Base-by-base conservation (phyloP, 1,140 invertebrate species). In the Macrotrachela quadricornifera region DNA sequence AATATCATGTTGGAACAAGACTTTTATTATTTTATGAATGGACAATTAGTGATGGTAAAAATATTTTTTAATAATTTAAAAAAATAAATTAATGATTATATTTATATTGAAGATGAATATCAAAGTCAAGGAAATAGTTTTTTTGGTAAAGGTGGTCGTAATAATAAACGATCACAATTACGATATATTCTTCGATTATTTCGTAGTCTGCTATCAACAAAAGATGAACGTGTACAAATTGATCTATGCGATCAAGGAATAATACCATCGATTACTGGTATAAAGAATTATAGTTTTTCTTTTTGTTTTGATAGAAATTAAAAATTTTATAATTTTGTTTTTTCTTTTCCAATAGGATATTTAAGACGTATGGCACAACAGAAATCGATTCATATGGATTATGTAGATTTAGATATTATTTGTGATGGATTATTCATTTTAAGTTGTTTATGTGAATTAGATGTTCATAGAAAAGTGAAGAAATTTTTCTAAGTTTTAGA, bases 101-200 rank as follows among this genome's bases (percentile, higher is more conserved):
- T 10, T 21, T 55, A 2, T 13, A 42, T 56, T 57, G 6, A 57
- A 68, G 67, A 66, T 56, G 60, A 64, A 12, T 71, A 65, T 61
- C 58, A 59, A 57, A 68, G 69, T 18, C 61, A 68, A 58, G 69
- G 69, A n/a, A 71, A 71, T 61, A 68, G 65, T 59, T 64, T 67
- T 55, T 62, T 66, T 60, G 66, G 63, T 14, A 62, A 54, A 49
- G 64, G 65, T 58, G 67, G 68, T 1, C 63, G 67, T 39, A 66
- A 67, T 14, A 70, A 61, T 59, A 70, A 70, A 56, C 58, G 62
- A 50, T 66, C 67, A 44, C 69, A 71, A 60, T 64, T 69, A 63
- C 54, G 64, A 16, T 62, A 64, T 51, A 67, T 64, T 57, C 54
- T 71, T 37, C 59, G 67, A 12, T 50, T 71, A 30, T 56, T 71